Base-by-base conservation (phyloP, 2,113 vertebrate genomes). In the Pygoscelis adeliae region DNA sequence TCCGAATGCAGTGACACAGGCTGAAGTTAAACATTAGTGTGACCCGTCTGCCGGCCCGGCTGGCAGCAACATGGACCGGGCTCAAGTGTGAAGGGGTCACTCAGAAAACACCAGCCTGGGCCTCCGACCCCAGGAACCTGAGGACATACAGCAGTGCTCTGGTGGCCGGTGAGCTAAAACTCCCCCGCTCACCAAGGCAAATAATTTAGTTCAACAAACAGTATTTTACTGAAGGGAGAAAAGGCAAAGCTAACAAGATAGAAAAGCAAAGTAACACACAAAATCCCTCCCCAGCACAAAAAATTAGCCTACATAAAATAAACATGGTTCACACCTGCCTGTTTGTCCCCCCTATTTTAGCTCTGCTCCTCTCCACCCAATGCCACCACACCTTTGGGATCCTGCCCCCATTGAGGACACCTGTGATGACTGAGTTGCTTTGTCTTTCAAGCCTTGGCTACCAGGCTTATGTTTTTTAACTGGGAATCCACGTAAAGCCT, bases 1-100 rank as follows among this genome's bases (percentile, higher is more conserved):
- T 91, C 56, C 0, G 5, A 85, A 97, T 97, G 97, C 97, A 59
- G 69, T 72, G 84, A 36, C 97, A 97, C 93, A 97, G 84, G 73
- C 61, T 89, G 84, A 5, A 96, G 94, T 97, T 97, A 97, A 97
- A 97, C 84, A 97, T 97, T 97, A 97, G 84, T 96, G 93, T 47
- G 94, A 90, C 65, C 93, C 3, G 91, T 94, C 96, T 96, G 91
- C 94, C 26, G 38, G 93, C 69, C 84, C 1, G 58, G 72, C 93
- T 95, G 92, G 87, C 86, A 89, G 82, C 88, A 80, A 20, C 76
- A 26, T 44, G 26, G 62, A 46, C 83, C 1, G 1, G 80, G 59
- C 83, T 96, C 18, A 5, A 55, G 59, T 34, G 6, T 70, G 83
- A 38, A 82, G 44, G 47, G 85, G 85, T 93, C 96, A 88, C 66